Evolutionary conservation across 2,888 invertebrate genomes (phyloP), one percentile per base, ranked within the genome.

Genomic region (Clunio marinus): DNA sequence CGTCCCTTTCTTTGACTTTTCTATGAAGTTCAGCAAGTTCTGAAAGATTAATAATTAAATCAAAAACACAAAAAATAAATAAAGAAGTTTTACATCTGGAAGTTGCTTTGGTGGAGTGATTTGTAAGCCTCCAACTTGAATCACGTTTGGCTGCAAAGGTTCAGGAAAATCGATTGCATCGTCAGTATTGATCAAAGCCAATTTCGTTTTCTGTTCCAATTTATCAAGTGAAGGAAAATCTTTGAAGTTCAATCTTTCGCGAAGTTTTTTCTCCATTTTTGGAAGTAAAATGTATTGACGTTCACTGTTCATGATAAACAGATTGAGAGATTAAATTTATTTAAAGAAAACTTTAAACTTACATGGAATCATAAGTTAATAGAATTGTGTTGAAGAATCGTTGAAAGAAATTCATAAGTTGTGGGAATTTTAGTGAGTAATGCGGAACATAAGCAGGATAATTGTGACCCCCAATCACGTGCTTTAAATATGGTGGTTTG

Each of bases 391-490:
- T 58, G 58, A 27, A 58, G 2, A 58, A 27, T 15, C 25, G 58
- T 25, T 58, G 20, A 17, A n/a, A 27, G 15, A 27, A 58, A 15
- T 13, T 27, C 58, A 58, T 58, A 8, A 17, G 13, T 58, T 58
- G 58, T 7, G 24, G 28, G 15, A 58, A 24, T 4, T 57, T 24
- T 5, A 25, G 5, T 13, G 10, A 32, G 32, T 32, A 66, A 45
- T 66, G 69, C 0, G 73, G 73, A n/a, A 74, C 67, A 46, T 73
- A 74, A n/a, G 71, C 71, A 3, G 73, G 72, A n/a, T n/a, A n/a
- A n/a, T n/a, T n/a, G 32, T 72, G 70, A 24, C 71, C 70, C 27
- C 72, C 73, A 7, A 70, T 5, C 1, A 70, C 25, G 10, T 70
- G 58, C 2, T 70, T 15, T 15, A 71, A 37, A 8, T 70, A 69